Evolutionary conservation across 2,888 invertebrate genomes (phyloP), one percentile per base, ranked within the genome.

Genomic region (Tipula helvola): DNA sequence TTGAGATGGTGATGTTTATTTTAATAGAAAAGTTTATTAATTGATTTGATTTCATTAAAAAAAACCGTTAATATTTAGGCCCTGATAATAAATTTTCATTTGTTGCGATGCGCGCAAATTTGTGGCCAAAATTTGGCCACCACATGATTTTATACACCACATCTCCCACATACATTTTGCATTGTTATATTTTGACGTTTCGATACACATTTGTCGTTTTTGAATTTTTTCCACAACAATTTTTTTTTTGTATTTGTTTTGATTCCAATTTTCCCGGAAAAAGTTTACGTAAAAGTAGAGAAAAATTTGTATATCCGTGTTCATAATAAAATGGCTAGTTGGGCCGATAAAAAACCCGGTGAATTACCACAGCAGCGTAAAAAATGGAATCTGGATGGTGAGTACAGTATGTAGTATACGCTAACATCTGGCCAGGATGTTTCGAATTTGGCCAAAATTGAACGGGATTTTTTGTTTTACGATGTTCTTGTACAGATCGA

Each of bases 331-430:
- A 91, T 91, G 92, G 92, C 92, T 86, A 91, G 89, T 89, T 91
- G 91, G 92, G 89, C 91, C 12, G 90, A 90, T 89, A 90, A 90
- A 87, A 89, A 89, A 88, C 91, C 91, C 13, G 88, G 89, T 87
- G 91, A 91, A 28, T 88, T 89, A 41, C 88, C 89, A 42, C 89
- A 89, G 44, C 87, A 87, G 39, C 88, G 91, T 36, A 89, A 91
- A 57, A 91, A 91, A 88, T 91, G 91, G 92, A 91, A 91, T 88
- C 88, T 91, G 36, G 91, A 91, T 89, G 91, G 92, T 91, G 89
- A 88, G 57, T 85, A 28, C 12, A 13, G 16, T 3, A 36, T 47
- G 41, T 84, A 18, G 36, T 87, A 36, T 10, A n/a, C n/a, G 41
- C 85, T 42, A 87, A 39, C 8, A 44, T 36, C 16, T 28, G 28